Base-by-base conservation (phyloP, 1,140 invertebrate genomes). In the Hermetia illucens region DNA sequence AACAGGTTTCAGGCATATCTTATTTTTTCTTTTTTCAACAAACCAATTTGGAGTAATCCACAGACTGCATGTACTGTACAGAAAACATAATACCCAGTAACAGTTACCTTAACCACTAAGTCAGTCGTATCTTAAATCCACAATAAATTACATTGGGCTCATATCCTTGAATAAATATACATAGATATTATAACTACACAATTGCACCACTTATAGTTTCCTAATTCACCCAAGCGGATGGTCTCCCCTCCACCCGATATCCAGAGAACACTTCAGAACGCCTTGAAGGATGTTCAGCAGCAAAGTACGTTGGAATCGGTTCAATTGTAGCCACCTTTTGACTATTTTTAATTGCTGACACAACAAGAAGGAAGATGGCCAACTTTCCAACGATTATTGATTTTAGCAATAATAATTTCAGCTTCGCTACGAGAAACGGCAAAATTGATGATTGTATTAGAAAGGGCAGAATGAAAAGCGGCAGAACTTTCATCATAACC, bases 401-500 rank as follows among this genome's bases (percentile, higher is more conserved):
- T 44, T 75, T 74, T 21, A 76, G 55, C n/a, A 77, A 49, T 62
- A 74, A 65, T 39, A 76, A 64, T 50, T 77, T 77, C 5, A 77
- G 54, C 38, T 68, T 63, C 34, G 70, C 69, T 3, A 77, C 59
- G 44, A 75, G 60, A 40, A 76, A 61, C 1, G 75, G 75, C 16
- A 77, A 57, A 16, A 76, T 65, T 1, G 70, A 62, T 2, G 72
- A 74, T 49, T 75, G 72, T 18, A 75, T 62, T 22, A 77, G 57
- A 49, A 77, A 77, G 1, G 75, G 75, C 43, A 74, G 58, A 5
- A 74, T 68, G 41, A 77, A 70, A 38, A 76, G 52, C 0, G 75
- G 74, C 24, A 77, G 47, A 21, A 77, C 63, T 38, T 61, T 64
- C 35, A 65, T 56, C 43, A 76, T 55, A 40, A 75, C 49, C 30